Evolutionary conservation across 1,140 invertebrate species (phyloP).

Genomic region (Meloidogyne floridensis): DNA sequence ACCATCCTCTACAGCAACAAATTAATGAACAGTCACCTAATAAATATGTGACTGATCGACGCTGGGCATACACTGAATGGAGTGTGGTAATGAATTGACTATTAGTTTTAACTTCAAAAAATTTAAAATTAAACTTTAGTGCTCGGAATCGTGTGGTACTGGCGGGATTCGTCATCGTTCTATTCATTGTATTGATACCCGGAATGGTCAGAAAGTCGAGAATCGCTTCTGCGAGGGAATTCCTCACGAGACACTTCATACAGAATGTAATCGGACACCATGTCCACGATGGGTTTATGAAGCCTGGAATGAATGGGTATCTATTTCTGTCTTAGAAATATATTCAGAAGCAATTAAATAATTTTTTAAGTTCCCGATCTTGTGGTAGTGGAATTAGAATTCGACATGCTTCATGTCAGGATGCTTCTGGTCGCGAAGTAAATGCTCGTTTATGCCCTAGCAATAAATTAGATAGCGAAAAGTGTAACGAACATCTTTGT

Average conservation of each 20-base stretch:
- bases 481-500: conserved; percentile 61
- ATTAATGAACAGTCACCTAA: conserved; percentile 19
- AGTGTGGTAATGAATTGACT: conserved; percentile 26
- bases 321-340: neutral
- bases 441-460: conserved; percentile 37
- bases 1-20: neutral
- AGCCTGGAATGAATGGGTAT: conserved; percentile 47
- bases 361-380: conserved; percentile 72
- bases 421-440: conserved; percentile 65
- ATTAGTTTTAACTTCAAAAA: too few relatives aligned
- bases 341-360: neutral
- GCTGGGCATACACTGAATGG: conserved; percentile 62
- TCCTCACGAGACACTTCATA: conserved; percentile 48
- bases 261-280: conserved; percentile 59
- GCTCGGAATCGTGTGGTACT: conserved; percentile 71
- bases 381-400: conserved; percentile 75
- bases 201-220: conserved; percentile 43
- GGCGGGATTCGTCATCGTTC: conserved; percentile 72
- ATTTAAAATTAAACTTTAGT: conserved; percentile 40
- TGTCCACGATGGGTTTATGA: conserved; percentile 62
- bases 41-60: conserved; percentile 43
- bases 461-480: conserved; percentile 49
- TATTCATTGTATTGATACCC: conserved; percentile 71
- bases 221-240: conserved; percentile 52
- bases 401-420: conserved; percentile 72